Evolutionary conservation across 2,888 invertebrate species (phyloP), one percentile per base, ranked within the genome.

Genomic region (Nomada fucata): DNA sequence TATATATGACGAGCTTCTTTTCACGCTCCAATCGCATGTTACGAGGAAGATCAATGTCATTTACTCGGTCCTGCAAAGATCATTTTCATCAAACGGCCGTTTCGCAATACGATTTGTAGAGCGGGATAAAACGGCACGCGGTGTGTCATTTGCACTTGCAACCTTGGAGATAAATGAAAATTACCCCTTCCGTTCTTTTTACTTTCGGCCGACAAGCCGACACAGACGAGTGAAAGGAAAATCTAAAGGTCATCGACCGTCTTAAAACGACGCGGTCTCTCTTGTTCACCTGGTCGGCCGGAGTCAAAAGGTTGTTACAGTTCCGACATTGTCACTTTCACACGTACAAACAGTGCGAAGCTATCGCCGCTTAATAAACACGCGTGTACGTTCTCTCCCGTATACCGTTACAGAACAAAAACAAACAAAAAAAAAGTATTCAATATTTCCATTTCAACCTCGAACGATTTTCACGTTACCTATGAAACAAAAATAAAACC

Each of bases 301-400:
- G 60, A 82, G 86, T 84, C 86, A 82, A 79, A 86, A 86, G 86
- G 84, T 86, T 79, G 82, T 80, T 86, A 82, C 84, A 67, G 77
- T 84, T 82, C 61, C 82, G 65, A 76, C 64, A 63, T 76, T 77
- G 84, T 82, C 82, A 73, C 82, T 79, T 86, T 84, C 84, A 74
- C 75, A 63, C 75, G 65, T 78, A 50, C 71, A 18, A 36, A 18
- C 50, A 59, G 50, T 11, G n/a, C 1, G 11, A 50, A 52, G 3
- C 29, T 64, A 57, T 42, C 23, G 57, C 3, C 2, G 10, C 10
- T 15, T 15, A 15, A 50, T 9, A 15, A 64, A 64, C 3, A 15
- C 3, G 47, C 10, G 50, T n/a, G 2, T 5, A 29, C n/a, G 18
- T 26, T 47, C 3, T 63, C 1, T 47, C 15, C 2, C 47, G 47